phyloP scores from a whole-genome alignment of 1,140 invertebrate species.

The Limonius californicus region DNA sequence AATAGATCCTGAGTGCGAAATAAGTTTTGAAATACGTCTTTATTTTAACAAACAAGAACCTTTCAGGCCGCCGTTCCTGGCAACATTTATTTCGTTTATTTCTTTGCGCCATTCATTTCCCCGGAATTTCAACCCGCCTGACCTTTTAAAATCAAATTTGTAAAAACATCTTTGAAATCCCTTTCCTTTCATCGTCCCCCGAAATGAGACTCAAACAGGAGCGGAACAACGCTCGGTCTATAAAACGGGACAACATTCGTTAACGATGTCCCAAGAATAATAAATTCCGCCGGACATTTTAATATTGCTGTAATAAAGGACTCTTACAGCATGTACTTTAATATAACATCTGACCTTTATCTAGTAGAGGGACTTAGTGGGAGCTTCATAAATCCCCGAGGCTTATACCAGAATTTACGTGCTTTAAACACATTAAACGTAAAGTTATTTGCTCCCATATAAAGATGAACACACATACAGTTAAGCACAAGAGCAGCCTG shows the following conservation, averaged over 20 bases:
- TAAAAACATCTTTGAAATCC: background rate
- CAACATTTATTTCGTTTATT: background rate
- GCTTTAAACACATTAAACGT: slow-evolving; percentile 10
- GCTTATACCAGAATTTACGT: slow-evolving; percentile 9
- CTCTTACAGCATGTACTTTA: background rate
- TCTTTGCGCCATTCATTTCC: background rate
- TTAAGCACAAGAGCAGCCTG: background rate
- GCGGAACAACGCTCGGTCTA: background rate
- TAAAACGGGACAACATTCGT: too few species aligned
- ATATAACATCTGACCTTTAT: slow-evolving; percentile 12
- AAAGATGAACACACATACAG: background rate
- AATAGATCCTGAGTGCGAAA: too few species aligned
- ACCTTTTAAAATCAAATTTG: background rate
- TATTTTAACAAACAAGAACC: background rate
- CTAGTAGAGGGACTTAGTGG: slow-evolving; percentile 1
- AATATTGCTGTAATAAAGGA: background rate
- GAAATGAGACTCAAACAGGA: background rate
- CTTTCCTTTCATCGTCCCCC: too few species aligned
- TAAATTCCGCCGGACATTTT: background rate
- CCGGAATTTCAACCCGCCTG: too few species aligned
- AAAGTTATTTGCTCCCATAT: slow-evolving; percentile 8
- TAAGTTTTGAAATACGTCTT: background rate
- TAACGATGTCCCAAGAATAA: too few species aligned
- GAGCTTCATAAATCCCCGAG: slow-evolving; percentile 6
- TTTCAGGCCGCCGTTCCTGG: background rate